phyloP scores from a whole-genome alignment of 2,113 vertebrate genomes.

The Corynorhinus townsendii region DNA sequence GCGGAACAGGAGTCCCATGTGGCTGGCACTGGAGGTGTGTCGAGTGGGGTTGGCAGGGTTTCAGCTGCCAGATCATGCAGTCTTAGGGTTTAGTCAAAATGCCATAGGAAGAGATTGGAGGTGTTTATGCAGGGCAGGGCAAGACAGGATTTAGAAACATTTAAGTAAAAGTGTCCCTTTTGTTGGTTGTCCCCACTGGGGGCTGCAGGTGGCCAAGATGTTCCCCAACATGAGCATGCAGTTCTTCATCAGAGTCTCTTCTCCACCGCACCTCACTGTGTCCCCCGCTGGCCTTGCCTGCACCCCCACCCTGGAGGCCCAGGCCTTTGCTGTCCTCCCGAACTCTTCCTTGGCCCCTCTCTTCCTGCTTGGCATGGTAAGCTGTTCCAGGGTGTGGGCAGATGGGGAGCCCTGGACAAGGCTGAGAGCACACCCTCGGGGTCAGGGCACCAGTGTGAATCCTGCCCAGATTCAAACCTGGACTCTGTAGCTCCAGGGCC shows the following conservation, averaged over 20 bases:
- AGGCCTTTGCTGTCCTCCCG: constrained; percentile 75
- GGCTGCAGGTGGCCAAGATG: constrained; percentile 71
- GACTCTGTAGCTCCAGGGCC: background rate
- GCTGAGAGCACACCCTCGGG: rapidly evolving
- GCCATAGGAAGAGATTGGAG: background rate
- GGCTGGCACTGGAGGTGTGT: rapidly evolving
- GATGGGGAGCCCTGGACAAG: background rate
- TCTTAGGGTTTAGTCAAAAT: background rate
- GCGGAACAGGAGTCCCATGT: background rate
- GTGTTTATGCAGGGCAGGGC: background rate
- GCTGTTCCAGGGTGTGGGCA: background rate
- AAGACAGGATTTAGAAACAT: background rate
- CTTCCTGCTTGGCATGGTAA: constrained; percentile 80
- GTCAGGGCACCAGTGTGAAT: background rate
- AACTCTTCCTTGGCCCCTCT: constrained; percentile 70
- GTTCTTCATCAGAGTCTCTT: constrained; percentile 34
- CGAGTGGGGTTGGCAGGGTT: background rate
- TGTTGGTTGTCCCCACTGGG: background rate
- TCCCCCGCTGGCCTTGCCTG: constrained; percentile 40
- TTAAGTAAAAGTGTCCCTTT: background rate
- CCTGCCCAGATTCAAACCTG: background rate
- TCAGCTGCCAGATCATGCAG: background rate
- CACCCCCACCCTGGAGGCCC: constrained; percentile 51
- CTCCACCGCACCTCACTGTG: constrained; percentile 50
- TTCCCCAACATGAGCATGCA: constrained; percentile 76